Evolutionary conservation across 2,888 invertebrate species (phyloP), one percentile per base, ranked within the genome.

Genomic region (Trichopoda pennipes): DNA sequence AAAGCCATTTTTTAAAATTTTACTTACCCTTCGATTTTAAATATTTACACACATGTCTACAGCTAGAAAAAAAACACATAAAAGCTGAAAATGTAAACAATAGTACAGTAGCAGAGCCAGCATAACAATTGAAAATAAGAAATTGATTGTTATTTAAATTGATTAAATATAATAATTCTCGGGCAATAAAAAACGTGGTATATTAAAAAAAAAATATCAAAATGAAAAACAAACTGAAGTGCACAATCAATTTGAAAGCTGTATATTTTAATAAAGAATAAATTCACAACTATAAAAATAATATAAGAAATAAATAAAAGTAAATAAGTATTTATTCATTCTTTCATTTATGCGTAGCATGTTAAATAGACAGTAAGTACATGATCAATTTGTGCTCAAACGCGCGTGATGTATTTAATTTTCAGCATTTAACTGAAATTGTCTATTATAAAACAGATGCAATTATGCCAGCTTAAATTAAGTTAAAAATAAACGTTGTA

Each of bases 121-220:
- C 47, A 32, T 64, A 64, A 77, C 19, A 70, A 66, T 64, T 49
- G 66, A 56, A 42, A 64, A 69, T 61, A 55, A 64, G 32, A 72
- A 76, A 70, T 68, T 66, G 66, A 76, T 76, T 72, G 66, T 66
- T 80, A 58, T 77, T 77, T 77, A 69, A 81, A 77, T 81, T 74
- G 81, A 81, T 81, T 78, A 69, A 53, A 70, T 75, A 78, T 21
- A 66, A 75, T 70, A 74, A 74, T 78, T 49, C 74, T 66, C 70
- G 74, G 74, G 64, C 66, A 75, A 81, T 78, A 66, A 64, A 77
- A 78, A 78, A 81, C 78, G 81, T 81, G 78, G 47, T 75, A 23
- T 61, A 78, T 60, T 60, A 3, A 63, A 53, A 74, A 63, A 53
- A 74, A 56, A 49, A 56, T 51, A 10, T 32, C 17, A 32, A 69